Conservation (phyloP, 2,797 vertebrate genomes). For the Microcaecilia unicolor region DNA sequence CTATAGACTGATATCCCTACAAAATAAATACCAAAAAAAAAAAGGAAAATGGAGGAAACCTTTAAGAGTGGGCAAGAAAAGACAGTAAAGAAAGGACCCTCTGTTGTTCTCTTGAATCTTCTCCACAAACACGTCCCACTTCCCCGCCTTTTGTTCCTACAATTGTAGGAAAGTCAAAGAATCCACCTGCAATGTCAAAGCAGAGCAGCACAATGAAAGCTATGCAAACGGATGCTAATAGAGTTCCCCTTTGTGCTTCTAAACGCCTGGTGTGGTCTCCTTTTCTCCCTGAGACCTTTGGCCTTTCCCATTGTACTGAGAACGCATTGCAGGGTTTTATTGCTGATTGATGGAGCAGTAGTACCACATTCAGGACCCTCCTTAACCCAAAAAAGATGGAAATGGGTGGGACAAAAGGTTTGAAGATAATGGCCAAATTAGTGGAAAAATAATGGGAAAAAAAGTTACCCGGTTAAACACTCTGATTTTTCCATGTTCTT, state of each 20-base stretch:
- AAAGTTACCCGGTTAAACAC: too few species aligned
- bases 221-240: slow-evolving; percentile 3
- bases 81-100: too few species aligned
- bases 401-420: not conserved
- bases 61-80: not conserved
- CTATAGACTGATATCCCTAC: too few species aligned
- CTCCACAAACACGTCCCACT: not conserved
- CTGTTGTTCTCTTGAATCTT: too few species aligned
- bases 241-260: slow-evolving; percentile 19
- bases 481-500: too few species aligned
- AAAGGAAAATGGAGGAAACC: too few species aligned
- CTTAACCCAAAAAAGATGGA: not conserved
- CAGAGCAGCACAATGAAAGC: slow-evolving; percentile 4
- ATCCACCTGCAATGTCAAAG: slow-evolving; percentile 16
- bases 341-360: not conserved
- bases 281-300: slow-evolving; percentile 27
- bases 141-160: slow-evolving; percentile 2
- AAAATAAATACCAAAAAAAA: too few species aligned
- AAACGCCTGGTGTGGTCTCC: not conserved
- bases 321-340: not conserved
- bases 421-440: too few species aligned
- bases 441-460: too few species aligned
- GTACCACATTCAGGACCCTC: not conserved
- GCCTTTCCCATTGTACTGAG: slow-evolving; percentile 7
- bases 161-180: slow-evolving; percentile 13